Evolutionary conservation across 2,797 vertebrate species (phyloP).

Genomic region (Enteromius viviparus): DNA sequence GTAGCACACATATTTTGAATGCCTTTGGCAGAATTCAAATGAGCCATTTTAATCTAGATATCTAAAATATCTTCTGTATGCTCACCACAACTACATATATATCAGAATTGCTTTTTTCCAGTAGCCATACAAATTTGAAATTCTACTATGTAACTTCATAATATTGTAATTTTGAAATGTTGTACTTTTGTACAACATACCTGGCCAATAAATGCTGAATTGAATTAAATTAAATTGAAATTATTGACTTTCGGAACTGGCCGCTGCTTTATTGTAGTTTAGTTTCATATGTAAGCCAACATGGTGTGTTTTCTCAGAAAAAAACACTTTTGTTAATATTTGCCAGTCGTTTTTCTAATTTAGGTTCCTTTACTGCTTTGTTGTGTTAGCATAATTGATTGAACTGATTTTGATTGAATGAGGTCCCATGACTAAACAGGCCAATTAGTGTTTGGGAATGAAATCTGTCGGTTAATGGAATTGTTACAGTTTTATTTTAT

Average conservation of each 20-base stretch:
- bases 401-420: conserved; percentile 42
- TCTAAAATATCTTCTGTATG: no score
- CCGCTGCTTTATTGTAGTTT: background rate
- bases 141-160: no score
- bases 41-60: no score
- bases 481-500: conserved; percentile 46
- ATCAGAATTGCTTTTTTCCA: no score
- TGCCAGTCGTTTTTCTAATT: background rate
- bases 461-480: conserved; percentile 45
- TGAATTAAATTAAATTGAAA: no score
- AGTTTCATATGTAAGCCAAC: background rate
- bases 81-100: no score
- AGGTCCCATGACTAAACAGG: conserved; percentile 38
- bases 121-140: no score
- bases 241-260: background rate
- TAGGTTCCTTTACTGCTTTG: background rate
- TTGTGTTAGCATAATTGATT: conserved; percentile 12
- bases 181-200: no score
- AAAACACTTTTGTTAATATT: conserved; percentile 11
- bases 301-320: conserved; percentile 2
- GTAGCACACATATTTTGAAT: no score
- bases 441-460: conserved; percentile 40
- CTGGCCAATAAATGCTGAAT: no score
- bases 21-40: no score
- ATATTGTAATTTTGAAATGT: no score